phyloP scores from a whole-genome alignment of 2,797 vertebrate genomes.

The Avahi laniger region DNA sequence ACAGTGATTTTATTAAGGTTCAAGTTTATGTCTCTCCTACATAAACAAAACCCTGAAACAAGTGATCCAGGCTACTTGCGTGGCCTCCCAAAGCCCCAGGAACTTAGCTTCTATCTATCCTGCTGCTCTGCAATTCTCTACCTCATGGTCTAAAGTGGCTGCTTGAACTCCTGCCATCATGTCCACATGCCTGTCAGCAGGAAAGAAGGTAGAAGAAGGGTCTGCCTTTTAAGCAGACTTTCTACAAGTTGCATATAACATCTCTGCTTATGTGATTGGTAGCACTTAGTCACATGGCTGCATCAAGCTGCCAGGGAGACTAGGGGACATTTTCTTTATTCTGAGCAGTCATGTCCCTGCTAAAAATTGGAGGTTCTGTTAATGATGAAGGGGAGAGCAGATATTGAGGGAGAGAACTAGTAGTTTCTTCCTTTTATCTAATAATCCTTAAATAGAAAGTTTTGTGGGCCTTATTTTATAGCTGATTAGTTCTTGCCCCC shows the following conservation, averaged over 20 bases:
- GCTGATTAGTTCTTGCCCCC: neutral
- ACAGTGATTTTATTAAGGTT: neutral
- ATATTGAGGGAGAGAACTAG: neutral
- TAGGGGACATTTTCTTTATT: neutral
- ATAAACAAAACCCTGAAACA: neutral
- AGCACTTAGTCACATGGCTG: neutral
- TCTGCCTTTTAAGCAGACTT: neutral
- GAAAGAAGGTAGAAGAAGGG: neutral
- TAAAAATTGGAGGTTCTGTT: neutral
- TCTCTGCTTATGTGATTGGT: neutral
- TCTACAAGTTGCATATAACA: neutral
- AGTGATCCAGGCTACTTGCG: neutral
- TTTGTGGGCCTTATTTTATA: neutral
- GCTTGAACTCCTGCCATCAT: neutral
- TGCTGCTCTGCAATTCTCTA: neutral
- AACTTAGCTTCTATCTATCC: neutral
- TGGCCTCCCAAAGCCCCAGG: neutral
- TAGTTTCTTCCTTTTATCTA: slow-evolving; percentile 2
- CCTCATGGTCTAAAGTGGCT: neutral
- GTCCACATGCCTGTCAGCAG: too few relatives aligned
- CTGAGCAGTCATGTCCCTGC: neutral
- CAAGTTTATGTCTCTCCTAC: neutral
- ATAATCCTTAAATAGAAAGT: neutral
- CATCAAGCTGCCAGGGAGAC: neutral
- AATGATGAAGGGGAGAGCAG: neutral